phyloP scores from a whole-genome alignment of 1,140 invertebrate genomes.

The Schmidtea mediterranea region DNA sequence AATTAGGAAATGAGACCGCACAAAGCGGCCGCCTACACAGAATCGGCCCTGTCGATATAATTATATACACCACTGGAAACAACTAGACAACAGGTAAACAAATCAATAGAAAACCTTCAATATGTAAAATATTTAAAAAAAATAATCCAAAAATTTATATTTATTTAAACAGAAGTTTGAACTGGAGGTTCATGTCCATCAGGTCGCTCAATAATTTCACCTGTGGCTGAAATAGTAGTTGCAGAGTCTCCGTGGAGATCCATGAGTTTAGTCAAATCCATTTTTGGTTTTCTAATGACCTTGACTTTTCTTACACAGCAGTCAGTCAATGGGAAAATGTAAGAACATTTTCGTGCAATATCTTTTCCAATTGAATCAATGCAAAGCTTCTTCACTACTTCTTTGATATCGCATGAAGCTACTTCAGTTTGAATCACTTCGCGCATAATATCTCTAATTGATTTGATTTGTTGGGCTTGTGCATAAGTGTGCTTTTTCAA shows the following conservation, averaged over 20 bases:
- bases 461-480: constrained; percentile 35
- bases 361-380: constrained; percentile 95
- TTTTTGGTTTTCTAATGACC: constrained; percentile 88
- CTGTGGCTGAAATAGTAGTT: no score
- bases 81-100: no score
- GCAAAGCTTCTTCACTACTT: constrained; percentile 29
- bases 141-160: no score
- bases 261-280: constrained; percentile 75
- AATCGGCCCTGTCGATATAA: no score
- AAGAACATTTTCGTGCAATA: constrained; percentile 81
- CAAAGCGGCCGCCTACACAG: no score
- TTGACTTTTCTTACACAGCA: constrained; percentile 96
- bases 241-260: constrained; percentile 90
- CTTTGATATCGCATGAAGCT: neutral
- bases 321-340: constrained; percentile 86
- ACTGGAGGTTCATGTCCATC: no score
- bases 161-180: no score
- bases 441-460: neutral
- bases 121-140: no score
- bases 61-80: no score
- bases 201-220: no score
- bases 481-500: constrained; percentile 51
- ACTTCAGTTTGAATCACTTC: neutral
- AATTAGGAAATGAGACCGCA: no score
- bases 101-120: no score